A percentile compares a stretch with the other conserved stretches of the same genome.
phyloP scores from a whole-genome alignment of 2,797 vertebrate genomes.

The Ambastaia sidthimunki region DNA sequence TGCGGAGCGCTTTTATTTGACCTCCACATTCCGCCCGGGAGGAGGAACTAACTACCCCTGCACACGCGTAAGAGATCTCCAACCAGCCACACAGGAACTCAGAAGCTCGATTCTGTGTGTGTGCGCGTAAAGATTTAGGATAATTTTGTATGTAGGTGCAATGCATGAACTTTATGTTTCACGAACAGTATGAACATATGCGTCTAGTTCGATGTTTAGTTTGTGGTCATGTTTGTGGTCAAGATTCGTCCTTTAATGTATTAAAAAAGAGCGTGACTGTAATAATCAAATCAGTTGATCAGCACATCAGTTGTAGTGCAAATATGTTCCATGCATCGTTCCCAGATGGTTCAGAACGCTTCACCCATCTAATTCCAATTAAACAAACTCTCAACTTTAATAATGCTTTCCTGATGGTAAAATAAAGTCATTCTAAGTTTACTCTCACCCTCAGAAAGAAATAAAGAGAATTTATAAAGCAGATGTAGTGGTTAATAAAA shows the following conservation, averaged over 20 bases:
- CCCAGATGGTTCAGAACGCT: conserved; percentile 21
- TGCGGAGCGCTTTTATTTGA: conserved; percentile 58
- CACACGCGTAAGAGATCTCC: conserved; percentile 17
- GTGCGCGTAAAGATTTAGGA: not conserved
- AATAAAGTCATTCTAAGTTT: conserved; percentile 50
- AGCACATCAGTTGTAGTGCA: too few species aligned
- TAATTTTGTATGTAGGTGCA: not conserved
- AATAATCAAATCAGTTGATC: not conserved
- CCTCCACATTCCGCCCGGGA: conserved; percentile 46
- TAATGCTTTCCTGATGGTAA: conserved; percentile 42
- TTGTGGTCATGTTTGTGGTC: not conserved
- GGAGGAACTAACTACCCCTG: conserved; percentile 35
- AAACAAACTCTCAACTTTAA: conserved; percentile 43
- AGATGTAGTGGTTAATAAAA: not conserved
- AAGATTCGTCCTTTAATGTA: not conserved
- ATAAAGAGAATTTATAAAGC: not conserved
- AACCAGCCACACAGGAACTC: not conserved
- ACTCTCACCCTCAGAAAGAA: conserved; percentile 13
- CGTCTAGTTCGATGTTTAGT: not conserved
- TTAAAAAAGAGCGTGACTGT: conserved; percentile 1
- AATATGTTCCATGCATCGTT: conserved; percentile 2
- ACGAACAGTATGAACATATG: not conserved
- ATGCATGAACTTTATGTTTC: too few species aligned
- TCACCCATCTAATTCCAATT: conserved; percentile 55
- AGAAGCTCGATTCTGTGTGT: not conserved